A percentile compares a stretch with the other conserved stretches of the same genome.
phyloP scores from a whole-genome alignment of 1,140 invertebrate species.

The Bombus pascuorum region DNA sequence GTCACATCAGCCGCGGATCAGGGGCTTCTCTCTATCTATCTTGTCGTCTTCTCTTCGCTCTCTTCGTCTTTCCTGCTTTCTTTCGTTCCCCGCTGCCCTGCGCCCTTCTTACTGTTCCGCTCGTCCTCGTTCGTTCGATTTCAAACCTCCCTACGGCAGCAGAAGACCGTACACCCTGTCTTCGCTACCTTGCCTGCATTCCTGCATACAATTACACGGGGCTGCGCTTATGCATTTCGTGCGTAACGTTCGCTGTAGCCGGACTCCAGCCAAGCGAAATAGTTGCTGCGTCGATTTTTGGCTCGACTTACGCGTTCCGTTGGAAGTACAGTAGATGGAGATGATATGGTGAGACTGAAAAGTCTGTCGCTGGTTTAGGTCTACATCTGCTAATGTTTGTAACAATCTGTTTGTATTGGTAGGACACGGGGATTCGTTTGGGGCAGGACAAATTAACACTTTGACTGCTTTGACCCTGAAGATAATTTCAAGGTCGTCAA shows the following conservation, averaged over 20 bases:
- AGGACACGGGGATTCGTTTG: not conserved
- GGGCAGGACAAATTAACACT: too few species aligned
- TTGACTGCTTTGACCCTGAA: too few species aligned
- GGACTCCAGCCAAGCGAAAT: not conserved
- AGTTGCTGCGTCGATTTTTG: not conserved
- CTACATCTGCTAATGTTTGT: not conserved
- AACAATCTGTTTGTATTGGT: not conserved
- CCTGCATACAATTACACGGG: constrained; percentile 80
- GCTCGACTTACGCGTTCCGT: not conserved
- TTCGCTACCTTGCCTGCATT: constrained; percentile 78
- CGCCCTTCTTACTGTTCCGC: constrained; percentile 35
- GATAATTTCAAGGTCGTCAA: too few species aligned
- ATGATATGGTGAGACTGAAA: not conserved
- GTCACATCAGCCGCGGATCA: constrained; percentile 66
- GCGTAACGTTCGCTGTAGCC: constrained; percentile 61
- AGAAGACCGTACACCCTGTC: constrained; percentile 73
- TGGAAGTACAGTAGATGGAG: not conserved
- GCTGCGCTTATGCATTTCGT: constrained; percentile 72
- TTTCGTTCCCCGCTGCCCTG: constrained; percentile 22
- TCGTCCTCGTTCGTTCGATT: constrained; percentile 67
- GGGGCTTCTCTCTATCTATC: constrained; percentile 54
- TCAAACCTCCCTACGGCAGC: constrained; percentile 70
- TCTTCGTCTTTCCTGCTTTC: constrained; percentile 48
- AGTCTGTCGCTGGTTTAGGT: not conserved
- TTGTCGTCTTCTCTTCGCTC: constrained; percentile 20